Evolutionary conservation across 2,797 vertebrate species (phyloP), one percentile per base, ranked within the genome.

Genomic region (Ispidina picta): DNA sequence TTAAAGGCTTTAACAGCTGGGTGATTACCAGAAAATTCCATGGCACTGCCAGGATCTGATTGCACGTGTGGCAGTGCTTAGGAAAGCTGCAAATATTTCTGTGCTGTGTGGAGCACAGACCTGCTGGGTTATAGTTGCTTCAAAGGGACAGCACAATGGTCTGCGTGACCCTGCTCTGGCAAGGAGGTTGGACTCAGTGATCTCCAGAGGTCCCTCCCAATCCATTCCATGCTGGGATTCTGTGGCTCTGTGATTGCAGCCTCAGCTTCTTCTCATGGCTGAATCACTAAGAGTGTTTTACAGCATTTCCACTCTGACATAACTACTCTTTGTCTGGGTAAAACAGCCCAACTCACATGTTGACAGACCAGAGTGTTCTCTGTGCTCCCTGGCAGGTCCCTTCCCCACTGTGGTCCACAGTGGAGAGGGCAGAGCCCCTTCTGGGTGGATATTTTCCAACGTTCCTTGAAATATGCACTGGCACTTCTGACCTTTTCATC

Each of bases 401-500:
- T 82, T 60, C 48, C 74, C 54, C 49, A 8, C 60, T 59, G 48
- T 26, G 52, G 19, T 29, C 72, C 20, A 17, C 62, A 65, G 56
- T 8, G 15, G 55, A 77, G 63, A 73, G 84, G 29, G 68, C 8
- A 6, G 51, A 92, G 51, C 19, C 68, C 76, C 66, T 83, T 59
- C 33, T 49, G 63, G 21, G 35, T 81, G 63, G 80, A 37, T 56
- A 28, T 91, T 88, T 86, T 83, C 74, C 91, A 92, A 52, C 0
- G 4, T 81, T 93, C 76, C 92, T 92, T 89, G 85, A 92, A 91
- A 92, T 72, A 39, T 35, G 54, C 64, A 15, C 35, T 95, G 83
- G 90, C 28, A 7, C 70, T 29, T 64, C 91, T 90, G 95, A 91
- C 94, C 96, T 72, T 96, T 94, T 93, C 92, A 70, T 92, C 93